phyloP scores from a whole-genome alignment of 64 coral and sea anemone species.

The Astreopora myriophthalma region DNA sequence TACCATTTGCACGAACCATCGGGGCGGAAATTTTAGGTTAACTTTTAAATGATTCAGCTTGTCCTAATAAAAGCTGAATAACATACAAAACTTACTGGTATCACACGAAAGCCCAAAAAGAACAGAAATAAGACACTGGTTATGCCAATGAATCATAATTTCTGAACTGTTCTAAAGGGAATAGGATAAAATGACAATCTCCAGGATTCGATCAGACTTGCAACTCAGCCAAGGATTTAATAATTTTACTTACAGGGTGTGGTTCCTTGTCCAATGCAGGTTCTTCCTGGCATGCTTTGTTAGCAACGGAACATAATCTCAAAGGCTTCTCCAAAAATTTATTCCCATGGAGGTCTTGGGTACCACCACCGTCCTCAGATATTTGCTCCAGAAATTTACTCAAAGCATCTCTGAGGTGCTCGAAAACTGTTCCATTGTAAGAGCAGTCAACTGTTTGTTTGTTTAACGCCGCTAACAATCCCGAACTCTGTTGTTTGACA shows the following conservation, averaged over 20 bases:
- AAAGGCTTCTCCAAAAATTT: conserved; percentile 20
- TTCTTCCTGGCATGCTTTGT: background rate
- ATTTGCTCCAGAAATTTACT: background rate
- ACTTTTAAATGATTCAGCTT: no score
- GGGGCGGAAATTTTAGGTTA: no score
- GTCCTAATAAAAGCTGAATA: no score
- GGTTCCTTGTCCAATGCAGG: background rate
- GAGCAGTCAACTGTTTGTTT: background rate
- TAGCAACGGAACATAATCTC: background rate
- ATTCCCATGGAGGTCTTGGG: background rate
- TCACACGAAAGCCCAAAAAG: no score
- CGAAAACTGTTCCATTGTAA: background rate
- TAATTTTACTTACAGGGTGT: background rate
- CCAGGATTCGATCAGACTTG: no score
- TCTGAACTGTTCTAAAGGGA: no score
- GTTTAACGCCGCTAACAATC: background rate
- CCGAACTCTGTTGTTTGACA: background rate
- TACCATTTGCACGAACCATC: no score
- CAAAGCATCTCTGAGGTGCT: background rate
- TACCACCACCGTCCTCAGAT: background rate
- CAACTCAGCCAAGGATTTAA: no score
- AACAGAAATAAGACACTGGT: no score
- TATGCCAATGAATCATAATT: no score
- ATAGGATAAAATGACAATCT: no score
- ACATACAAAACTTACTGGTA: no score